phyloP scores from a whole-genome alignment of 2,888 invertebrate species.

The Cetonia aurata region DNA sequence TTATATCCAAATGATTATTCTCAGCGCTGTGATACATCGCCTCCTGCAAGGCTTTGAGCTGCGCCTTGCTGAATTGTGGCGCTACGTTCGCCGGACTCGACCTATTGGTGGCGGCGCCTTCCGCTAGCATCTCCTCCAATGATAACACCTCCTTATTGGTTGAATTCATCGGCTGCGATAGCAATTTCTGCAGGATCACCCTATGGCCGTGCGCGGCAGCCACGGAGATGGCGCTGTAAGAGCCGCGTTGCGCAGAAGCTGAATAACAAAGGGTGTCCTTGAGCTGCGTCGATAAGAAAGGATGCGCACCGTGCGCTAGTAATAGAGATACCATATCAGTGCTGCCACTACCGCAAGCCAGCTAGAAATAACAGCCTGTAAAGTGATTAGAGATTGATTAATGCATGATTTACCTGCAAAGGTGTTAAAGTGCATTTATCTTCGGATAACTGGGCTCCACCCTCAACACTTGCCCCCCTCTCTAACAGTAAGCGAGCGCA shows the following conservation, averaged over 20 bases:
- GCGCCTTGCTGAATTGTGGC: slow-evolving; percentile 80
- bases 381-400: not conserved
- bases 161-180: slow-evolving; percentile 79
- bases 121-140: slow-evolving; percentile 90
- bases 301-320: slow-evolving; percentile 87
- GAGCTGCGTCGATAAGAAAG: slow-evolving; percentile 86
- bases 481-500: slow-evolving; percentile 77
- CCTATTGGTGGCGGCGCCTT: slow-evolving; percentile 70
- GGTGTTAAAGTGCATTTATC: slow-evolving; percentile 91
- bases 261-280: slow-evolving; percentile 89
- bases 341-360: slow-evolving; percentile 86
- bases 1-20: slow-evolving; percentile 91
- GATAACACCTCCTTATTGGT: slow-evolving; percentile 82
- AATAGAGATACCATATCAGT: slow-evolving; percentile 84
- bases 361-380: slow-evolving; percentile 61
- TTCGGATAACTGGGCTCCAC: slow-evolving; percentile 84
- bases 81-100: slow-evolving; percentile 61
- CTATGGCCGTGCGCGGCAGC: slow-evolving; percentile 91
- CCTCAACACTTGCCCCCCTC: slow-evolving; percentile 87
- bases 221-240: slow-evolving; percentile 89
- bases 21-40: slow-evolving; percentile 96
- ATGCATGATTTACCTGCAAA: slow-evolving; percentile 73
- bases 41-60: slow-evolving; percentile 88
- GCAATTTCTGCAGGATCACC: slow-evolving; percentile 79
- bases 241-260: slow-evolving; percentile 87